phyloP scores from a whole-genome alignment of 2,797 vertebrate genomes.

The Psittacula derbiana region DNA sequence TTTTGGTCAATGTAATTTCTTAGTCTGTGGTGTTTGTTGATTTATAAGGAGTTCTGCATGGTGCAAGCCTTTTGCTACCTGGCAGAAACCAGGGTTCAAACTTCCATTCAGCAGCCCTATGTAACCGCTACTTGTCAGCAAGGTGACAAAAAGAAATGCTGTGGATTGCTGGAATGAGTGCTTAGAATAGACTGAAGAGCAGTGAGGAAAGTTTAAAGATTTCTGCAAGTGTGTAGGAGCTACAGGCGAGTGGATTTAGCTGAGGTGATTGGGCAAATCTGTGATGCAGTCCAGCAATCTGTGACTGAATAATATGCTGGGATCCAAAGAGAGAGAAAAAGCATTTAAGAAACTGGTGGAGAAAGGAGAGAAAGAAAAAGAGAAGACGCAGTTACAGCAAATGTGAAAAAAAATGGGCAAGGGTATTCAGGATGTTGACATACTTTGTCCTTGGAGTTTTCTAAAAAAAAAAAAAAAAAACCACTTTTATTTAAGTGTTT shows the following conservation, averaged over 20 bases:
- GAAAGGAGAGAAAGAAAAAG: neutral
- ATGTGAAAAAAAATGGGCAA: neutral
- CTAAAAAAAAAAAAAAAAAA: neutral
- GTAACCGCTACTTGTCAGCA: neutral
- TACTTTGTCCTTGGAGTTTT: neutral
- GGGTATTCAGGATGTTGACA: neutral
- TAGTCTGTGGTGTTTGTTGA: neutral
- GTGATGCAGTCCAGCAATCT: neutral
- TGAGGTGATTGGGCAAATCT: neutral
- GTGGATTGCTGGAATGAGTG: rapidly evolving
- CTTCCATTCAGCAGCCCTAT: rapidly evolving
- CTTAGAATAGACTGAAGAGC: neutral
- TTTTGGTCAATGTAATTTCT: neutral
- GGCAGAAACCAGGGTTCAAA: neutral
- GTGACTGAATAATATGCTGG: neutral
- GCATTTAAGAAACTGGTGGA: neutral
- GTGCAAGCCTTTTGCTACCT: neutral
- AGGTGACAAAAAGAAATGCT: neutral
- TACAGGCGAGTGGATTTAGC: neutral
- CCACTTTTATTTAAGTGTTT: neutral
- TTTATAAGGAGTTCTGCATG: neutral
- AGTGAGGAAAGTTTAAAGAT: neutral
- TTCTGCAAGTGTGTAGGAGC: neutral
- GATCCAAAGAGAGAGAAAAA: neutral
- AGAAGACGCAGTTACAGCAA: neutral